Evolutionary conservation across 2,888 invertebrate genomes (phyloP).

Genomic region (Drosophila borealis): DNA sequence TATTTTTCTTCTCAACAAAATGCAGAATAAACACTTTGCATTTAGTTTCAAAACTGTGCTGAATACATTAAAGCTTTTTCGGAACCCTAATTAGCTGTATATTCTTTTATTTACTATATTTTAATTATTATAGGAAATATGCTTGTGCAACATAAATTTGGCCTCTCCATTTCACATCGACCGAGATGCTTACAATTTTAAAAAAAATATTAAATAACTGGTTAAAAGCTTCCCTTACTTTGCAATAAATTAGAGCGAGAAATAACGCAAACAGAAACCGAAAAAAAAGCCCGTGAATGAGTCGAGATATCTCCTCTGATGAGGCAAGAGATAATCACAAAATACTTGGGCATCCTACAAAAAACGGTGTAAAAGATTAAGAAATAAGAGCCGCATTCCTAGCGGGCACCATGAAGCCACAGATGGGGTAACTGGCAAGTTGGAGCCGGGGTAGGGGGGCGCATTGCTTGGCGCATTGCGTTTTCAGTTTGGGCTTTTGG

Average conservation of each 20-base stretch:
- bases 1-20: not conserved
- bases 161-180: too few relatives aligned
- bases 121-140: too few relatives aligned
- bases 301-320: not conserved
- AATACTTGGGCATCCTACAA: slow-evolving; percentile 9
- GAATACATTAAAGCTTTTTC: too few relatives aligned
- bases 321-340: slow-evolving; percentile 12
- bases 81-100: not conserved
- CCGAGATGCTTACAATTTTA: too few relatives aligned
- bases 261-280: not conserved
- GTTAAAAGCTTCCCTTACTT: too few relatives aligned
- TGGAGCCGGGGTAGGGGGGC: not conserved
- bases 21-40: slow-evolving; percentile 1
- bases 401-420: slow-evolving; percentile 19
- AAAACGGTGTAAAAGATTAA: slow-evolving; percentile 11
- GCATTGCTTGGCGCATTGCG: slow-evolving; percentile 8
- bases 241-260: too few relatives aligned
- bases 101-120: too few relatives aligned
- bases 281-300: not conserved
- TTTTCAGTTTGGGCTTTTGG: slow-evolving; percentile 20
- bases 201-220: too few relatives aligned
- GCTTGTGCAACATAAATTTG: too few relatives aligned
- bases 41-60: slow-evolving; percentile 4
- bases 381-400: slow-evolving; percentile 23
- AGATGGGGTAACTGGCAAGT: not conserved